Percentiles rank a stretch among this genome's conserved stretches.
These are phyloP conservation scores for Caenorhabditis inopinata DNA, from an alignment of 1,140 invertebrate genomes.

Conservation along the genomic window DNA sequence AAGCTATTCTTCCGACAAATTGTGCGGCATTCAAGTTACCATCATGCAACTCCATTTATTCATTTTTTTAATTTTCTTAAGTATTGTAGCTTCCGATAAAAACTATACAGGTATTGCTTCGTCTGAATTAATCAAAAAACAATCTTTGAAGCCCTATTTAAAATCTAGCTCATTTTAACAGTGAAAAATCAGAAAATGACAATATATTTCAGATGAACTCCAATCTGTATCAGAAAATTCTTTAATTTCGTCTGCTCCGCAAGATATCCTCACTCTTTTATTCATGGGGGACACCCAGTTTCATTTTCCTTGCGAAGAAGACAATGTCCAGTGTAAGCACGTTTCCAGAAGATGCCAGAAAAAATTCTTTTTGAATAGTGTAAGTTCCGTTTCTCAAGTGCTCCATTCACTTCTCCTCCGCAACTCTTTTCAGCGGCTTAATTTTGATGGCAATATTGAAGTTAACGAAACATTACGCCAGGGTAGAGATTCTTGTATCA, in stretches of 20 bases:
- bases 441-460: background rate
- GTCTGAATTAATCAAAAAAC: too few species aligned
- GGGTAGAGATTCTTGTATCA: background rate
- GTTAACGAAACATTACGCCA: conserved; percentile 32
- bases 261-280: conserved; percentile 50
- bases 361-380: conserved; percentile 48
- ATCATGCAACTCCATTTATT: background rate
- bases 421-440: background rate
- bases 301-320: conserved; percentile 58
- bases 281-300: conserved; percentile 63
- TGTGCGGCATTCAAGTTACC: background rate
- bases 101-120: too few species aligned
- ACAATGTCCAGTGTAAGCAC: conserved; percentile 54
- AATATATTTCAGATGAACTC: background rate
- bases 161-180: too few species aligned
- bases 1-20: background rate
- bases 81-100: too few species aligned
- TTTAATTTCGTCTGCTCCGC: background rate
- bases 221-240: background rate
- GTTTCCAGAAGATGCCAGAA: conserved; percentile 48
- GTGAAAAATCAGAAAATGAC: too few species aligned
- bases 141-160: too few species aligned
- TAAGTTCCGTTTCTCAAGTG: conserved; percentile 13
- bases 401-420: background rate
- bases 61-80: too few species aligned